Evolutionary conservation across 2,888 invertebrate genomes (phyloP).

Genomic region (Caradrina kadenii): DNA sequence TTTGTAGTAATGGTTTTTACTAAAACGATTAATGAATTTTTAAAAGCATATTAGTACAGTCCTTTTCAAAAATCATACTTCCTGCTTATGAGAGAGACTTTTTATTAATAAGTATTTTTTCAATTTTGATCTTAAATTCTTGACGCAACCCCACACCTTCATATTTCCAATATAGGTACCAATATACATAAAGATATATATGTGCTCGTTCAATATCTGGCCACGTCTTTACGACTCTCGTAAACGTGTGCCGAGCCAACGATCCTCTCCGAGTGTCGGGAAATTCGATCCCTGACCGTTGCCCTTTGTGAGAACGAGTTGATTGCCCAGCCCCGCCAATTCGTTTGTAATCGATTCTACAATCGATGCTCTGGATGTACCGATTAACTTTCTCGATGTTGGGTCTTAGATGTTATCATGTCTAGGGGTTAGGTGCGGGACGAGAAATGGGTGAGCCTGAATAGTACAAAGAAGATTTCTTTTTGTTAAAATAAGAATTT

Average conservation of each 20-base stretch:
- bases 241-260: conserved; percentile 75
- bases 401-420: conserved; percentile 59
- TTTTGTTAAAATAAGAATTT: background rate
- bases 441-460: background rate
- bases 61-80: background rate
- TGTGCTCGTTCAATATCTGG: conserved; percentile 75
- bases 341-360: conserved; percentile 60
- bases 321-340: conserved; percentile 61
- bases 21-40: too few species aligned
- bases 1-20: too few species aligned
- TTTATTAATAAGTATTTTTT: conserved; percentile 26
- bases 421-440: conserved; percentile 22
- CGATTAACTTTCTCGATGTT: conserved; percentile 59
- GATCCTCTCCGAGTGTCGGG: conserved; percentile 77
- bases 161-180: conserved; percentile 40
- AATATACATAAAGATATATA: conserved; percentile 62
- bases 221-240: conserved; percentile 80
- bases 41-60: background rate
- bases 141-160: conserved; percentile 38
- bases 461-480: background rate
- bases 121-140: conserved; percentile 10
- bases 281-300: conserved; percentile 78
- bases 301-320: conserved; percentile 68
- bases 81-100: conserved; percentile 3
- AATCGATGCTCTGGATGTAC: conserved; percentile 58